Evolutionary conservation across 2,888 invertebrate genomes (phyloP).

Genomic region (Papilio protenor): DNA sequence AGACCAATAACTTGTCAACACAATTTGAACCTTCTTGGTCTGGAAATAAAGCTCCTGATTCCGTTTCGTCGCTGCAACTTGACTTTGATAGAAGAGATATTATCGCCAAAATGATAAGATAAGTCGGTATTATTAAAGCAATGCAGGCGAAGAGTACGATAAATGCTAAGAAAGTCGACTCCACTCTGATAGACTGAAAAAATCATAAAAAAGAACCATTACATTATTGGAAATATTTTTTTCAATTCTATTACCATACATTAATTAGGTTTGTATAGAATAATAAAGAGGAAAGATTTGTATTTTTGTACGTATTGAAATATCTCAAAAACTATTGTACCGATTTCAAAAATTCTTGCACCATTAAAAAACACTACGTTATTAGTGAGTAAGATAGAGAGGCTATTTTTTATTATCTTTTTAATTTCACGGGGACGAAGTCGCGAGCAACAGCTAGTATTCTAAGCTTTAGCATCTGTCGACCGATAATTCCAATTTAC

Average conservation of each 20-base stretch:
- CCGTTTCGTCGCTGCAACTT: conserved; percentile 69
- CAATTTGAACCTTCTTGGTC: conserved; percentile 70
- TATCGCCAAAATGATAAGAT: conserved; percentile 79
- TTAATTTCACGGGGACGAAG: too few relatives aligned
- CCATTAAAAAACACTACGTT: too few relatives aligned
- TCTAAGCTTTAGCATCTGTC: too few relatives aligned
- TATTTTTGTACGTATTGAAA: too few relatives aligned
- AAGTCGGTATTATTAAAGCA: conserved; percentile 86
- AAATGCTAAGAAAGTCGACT: conserved; percentile 87
- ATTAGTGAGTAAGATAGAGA: too few relatives aligned
- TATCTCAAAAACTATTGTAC: too few relatives aligned
- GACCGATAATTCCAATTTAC: too few relatives aligned
- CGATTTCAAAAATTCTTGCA: too few relatives aligned
- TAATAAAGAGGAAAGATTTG: too few relatives aligned
- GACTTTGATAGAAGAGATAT: conserved; percentile 79
- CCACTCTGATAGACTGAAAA: conserved; percentile 88
- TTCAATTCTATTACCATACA: too few relatives aligned
- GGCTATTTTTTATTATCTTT: too few relatives aligned
- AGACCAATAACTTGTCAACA: conserved; percentile 66
- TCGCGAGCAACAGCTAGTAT: too few relatives aligned
- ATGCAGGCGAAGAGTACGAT: conserved; percentile 86
- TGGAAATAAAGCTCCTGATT: conserved; percentile 74
- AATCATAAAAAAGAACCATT: conserved; percentile 27
- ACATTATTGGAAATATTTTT: not conserved
- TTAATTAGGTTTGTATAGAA: not conserved